Evolutionary conservation across 1,140 invertebrate species (phyloP).

Genomic region (Atta colombica): DNA sequence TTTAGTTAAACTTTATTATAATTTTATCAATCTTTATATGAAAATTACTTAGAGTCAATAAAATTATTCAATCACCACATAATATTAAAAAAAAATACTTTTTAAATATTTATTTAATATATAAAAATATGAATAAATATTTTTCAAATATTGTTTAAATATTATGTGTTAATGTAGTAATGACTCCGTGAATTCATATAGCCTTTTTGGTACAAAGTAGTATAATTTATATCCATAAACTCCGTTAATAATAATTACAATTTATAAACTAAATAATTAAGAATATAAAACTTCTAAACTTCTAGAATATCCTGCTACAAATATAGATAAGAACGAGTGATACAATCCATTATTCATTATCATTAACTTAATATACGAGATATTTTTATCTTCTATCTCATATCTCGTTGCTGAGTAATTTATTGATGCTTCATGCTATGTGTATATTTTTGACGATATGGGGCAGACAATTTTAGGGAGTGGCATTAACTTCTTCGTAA

Average conservation of each 20-base stretch:
- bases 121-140: no score
- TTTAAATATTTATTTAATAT: no score
- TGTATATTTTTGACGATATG: slow-evolving; percentile 36
- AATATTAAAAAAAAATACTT: no score
- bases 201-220: neutral
- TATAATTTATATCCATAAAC: neutral
- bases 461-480: slow-evolving; percentile 52
- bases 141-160: no score
- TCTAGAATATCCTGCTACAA: neutral
- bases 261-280: neutral
- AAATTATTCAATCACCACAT: neutral
- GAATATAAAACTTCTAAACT: neutral
- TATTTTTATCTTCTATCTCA: slow-evolving; percentile 30
- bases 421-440: slow-evolving; percentile 40
- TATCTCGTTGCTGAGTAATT: neutral
- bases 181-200: neutral
- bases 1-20: neutral
- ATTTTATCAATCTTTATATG: neutral
- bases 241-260: neutral
- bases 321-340: neutral
- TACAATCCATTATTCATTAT: slow-evolving; percentile 19
- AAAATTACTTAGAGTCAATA: neutral
- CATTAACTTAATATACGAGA: slow-evolving; percentile 8
- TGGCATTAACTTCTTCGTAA: slow-evolving; percentile 37
- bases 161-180: neutral